A percentile compares a stretch with the other conserved stretches of the same genome.
Evolutionary conservation across 2,113 vertebrate genomes (phyloP).

Genomic region (Oreochromis spilurus): DNA sequence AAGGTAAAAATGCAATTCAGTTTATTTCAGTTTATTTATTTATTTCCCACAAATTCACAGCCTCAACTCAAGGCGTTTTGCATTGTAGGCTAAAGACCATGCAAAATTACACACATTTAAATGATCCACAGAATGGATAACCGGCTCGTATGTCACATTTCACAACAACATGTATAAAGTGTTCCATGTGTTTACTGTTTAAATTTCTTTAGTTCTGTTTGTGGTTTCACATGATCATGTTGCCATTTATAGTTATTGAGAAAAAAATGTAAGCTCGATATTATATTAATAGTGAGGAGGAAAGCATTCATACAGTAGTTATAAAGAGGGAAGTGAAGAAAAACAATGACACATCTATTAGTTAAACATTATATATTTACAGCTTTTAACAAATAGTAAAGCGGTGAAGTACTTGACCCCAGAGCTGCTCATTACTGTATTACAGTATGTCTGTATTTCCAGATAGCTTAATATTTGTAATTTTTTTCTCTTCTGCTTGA

Average conservation of each 20-base stretch:
- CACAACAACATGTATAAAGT: background rate
- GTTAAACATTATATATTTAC: background rate
- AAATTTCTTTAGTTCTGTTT: background rate
- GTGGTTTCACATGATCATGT: background rate
- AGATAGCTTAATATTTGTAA: background rate
- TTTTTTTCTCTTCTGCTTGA: background rate
- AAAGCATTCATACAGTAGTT: background rate
- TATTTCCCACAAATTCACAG: background rate
- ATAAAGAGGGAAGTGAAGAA: rapidly evolving
- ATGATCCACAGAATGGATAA: background rate
- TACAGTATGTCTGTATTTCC: background rate
- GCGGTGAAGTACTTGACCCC: background rate
- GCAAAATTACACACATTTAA: background rate
- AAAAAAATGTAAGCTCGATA: background rate
- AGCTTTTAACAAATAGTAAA: background rate
- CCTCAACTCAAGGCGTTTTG: background rate
- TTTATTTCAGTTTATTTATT: background rate
- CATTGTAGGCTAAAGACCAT: background rate
- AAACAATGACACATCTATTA: background rate
- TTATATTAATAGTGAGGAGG: background rate
- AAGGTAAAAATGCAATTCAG: background rate
- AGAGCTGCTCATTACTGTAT: background rate
- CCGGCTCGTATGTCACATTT: background rate
- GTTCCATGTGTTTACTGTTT: background rate
- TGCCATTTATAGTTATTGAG: background rate